Percentiles rank a stretch among this genome's conserved stretches.
Conservation (phyloP, 2,888 invertebrate species). For the Hybos culiciformis region DNA sequence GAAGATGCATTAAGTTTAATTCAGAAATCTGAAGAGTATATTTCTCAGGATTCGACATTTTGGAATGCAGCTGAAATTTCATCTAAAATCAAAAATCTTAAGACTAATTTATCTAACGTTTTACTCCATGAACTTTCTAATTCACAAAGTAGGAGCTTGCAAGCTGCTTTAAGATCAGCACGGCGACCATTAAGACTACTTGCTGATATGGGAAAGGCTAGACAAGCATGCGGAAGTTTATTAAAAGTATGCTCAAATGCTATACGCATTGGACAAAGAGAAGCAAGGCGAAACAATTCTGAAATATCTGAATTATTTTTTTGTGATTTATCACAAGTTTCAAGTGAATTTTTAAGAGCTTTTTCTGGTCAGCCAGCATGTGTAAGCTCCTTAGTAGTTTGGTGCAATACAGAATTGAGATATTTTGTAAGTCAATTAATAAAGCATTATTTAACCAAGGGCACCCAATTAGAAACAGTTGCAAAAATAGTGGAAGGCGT, state of each 20-base stretch:
- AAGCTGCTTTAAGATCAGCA: constrained; percentile 77
- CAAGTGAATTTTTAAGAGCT: constrained; percentile 60
- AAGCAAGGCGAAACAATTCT: constrained; percentile 32
- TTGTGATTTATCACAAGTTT: constrained; percentile 52
- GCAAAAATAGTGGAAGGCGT: constrained; percentile 77
- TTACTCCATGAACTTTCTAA: constrained; percentile 79
- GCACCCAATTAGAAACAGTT: constrained; percentile 68
- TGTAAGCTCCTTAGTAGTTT: constrained; percentile 71
- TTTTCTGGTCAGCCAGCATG: constrained; percentile 66
- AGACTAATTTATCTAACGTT: constrained; percentile 68
- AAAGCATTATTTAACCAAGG: constrained; percentile 81
- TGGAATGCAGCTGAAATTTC: constrained; percentile 24
- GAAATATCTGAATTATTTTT: constrained; percentile 51
- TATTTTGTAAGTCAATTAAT: constrained; percentile 67
- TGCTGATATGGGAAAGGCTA: constrained; percentile 32
- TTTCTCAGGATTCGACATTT: constrained; percentile 30
- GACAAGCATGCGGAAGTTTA: constrained; percentile 34
- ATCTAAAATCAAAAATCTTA: constrained; percentile 51
- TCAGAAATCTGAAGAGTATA: constrained; percentile 48
- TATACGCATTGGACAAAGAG: constrained; percentile 31
- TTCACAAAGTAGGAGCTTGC: constrained; percentile 77
- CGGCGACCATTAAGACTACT: constrained; percentile 72
- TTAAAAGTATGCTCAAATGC: constrained; percentile 32
- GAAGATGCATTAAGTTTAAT: constrained; percentile 79
- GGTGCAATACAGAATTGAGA: constrained; percentile 76